These are phyloP conservation scores for Gastrophryne carolinensis DNA, from an alignment of 2,797 vertebrate species.

Conservation along the genomic window DNA sequence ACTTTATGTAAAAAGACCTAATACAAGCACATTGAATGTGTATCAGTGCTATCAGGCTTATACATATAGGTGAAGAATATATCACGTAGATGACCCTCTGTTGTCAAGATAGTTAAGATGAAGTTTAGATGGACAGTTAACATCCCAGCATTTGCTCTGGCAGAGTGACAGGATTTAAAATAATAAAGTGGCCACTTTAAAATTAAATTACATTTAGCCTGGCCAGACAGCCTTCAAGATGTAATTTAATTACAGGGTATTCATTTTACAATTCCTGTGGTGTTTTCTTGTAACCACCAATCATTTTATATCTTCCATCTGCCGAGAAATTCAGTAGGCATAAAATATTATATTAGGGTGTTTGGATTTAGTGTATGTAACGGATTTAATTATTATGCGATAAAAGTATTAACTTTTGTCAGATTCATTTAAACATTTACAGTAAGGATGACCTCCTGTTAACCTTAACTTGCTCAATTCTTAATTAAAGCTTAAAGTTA, in stretches of 20 bases:
- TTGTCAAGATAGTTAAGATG: conserved; percentile 38
- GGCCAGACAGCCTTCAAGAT: not conserved
- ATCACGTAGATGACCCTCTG: conserved; percentile 31
- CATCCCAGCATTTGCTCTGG: conserved; percentile 21
- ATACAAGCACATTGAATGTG: conserved; percentile 10
- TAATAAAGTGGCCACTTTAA: conserved; percentile 35
- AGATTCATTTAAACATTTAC: not conserved
- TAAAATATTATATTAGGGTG: conserved; percentile 25
- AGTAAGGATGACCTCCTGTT: not conserved
- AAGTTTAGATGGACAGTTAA: conserved; percentile 36
- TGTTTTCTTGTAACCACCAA: conserved; percentile 45
- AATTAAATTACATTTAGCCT: conserved; percentile 32
- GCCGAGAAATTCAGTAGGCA: conserved; percentile 2
- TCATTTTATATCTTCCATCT: conserved; percentile 40
- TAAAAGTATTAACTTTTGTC: not conserved
- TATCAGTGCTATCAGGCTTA: conserved; percentile 16
- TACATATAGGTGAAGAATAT: conserved; percentile 12
- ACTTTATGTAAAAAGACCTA: conserved; percentile 31
- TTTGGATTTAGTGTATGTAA: conserved; percentile 1
- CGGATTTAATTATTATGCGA: conserved; percentile 5
- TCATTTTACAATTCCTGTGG: conserved; percentile 45
- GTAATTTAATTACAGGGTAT: conserved; percentile 40
- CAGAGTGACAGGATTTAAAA: conserved; percentile 40
- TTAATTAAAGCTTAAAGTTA: not conserved
- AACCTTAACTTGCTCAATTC: not conserved